Conservation (phyloP, 2,113 vertebrate genomes). For the Ovibos moschatus region DNA sequence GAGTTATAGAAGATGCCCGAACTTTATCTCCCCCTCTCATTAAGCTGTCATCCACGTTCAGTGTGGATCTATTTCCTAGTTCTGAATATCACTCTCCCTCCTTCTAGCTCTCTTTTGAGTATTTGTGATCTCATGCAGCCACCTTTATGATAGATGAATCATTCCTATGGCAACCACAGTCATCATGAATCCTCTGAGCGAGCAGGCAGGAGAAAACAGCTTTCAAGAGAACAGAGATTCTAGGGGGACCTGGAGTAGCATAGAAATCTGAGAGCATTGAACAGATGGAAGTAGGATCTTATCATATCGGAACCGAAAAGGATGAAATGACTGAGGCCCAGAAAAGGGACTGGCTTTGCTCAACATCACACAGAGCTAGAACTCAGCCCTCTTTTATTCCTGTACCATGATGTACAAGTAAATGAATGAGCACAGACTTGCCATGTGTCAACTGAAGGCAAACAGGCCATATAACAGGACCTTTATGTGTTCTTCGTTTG, state of each 20-base stretch:
- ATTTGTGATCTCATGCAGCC: slow-evolving; percentile 65
- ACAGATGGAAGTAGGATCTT: neutral
- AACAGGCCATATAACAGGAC: neutral
- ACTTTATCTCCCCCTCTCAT: slow-evolving; percentile 47
- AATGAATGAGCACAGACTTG: neutral
- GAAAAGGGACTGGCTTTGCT: neutral
- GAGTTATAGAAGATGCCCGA: neutral
- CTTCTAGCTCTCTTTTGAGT: slow-evolving; percentile 47
- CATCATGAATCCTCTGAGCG: slow-evolving; percentile 51
- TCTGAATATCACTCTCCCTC: slow-evolving; percentile 42
- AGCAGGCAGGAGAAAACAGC: slow-evolving; percentile 51
- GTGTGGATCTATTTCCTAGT: slow-evolving; percentile 41
- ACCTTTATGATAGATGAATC: slow-evolving; percentile 68
- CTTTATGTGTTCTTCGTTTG: neutral
- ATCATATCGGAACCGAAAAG: neutral
- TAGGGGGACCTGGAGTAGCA: neutral
- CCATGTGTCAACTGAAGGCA: neutral
- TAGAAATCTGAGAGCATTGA: neutral
- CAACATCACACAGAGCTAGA: neutral
- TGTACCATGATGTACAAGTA: neutral
- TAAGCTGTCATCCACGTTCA: slow-evolving; percentile 56
- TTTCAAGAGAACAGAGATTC: slow-evolving; percentile 34
- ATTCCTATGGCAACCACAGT: slow-evolving; percentile 69
- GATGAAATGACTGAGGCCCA: neutral
- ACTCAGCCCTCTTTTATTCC: neutral